Conservation (phyloP, 2,113 vertebrate genomes). For the Mus spicilegus region DNA sequence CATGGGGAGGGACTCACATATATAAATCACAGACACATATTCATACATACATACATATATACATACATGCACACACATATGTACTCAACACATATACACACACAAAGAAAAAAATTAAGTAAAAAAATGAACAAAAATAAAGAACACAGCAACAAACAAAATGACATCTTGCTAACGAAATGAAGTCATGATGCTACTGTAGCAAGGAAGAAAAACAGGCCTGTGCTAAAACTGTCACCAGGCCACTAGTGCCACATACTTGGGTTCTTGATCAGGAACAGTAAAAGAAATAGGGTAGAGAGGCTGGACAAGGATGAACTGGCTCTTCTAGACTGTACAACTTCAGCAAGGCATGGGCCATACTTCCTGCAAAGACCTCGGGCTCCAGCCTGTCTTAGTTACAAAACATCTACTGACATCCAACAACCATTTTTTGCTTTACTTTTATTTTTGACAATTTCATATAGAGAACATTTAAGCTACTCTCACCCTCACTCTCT, state of each 20-base stretch:
- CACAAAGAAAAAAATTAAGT: neutral
- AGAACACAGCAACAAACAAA: neutral
- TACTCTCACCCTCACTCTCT: too few relatives aligned
- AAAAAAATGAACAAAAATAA: neutral
- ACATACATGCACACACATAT: neutral
- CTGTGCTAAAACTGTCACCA: neutral
- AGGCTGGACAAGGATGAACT: neutral
- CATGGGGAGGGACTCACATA: neutral
- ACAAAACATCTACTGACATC: neutral
- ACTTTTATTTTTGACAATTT: too few relatives aligned
- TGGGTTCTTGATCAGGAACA: neutral
- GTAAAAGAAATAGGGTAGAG: neutral
- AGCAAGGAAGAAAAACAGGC: slow-evolving; percentile 12
- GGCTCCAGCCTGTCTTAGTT: neutral
- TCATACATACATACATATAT: neutral
- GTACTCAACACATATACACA: neutral
- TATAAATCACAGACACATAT: neutral
- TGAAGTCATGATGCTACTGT: neutral
- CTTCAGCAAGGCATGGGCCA: neutral
- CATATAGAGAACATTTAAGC: too few relatives aligned
- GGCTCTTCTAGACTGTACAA: neutral
- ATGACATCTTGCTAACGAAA: neutral
- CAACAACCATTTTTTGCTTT: too few relatives aligned
- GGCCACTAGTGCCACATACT: neutral
- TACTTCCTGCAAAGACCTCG: neutral